A percentile compares a stretch with the other conserved stretches of the same genome.
Evolutionary conservation across 1,140 invertebrate species (phyloP).

Genomic region (Tenebrio molitor): DNA sequence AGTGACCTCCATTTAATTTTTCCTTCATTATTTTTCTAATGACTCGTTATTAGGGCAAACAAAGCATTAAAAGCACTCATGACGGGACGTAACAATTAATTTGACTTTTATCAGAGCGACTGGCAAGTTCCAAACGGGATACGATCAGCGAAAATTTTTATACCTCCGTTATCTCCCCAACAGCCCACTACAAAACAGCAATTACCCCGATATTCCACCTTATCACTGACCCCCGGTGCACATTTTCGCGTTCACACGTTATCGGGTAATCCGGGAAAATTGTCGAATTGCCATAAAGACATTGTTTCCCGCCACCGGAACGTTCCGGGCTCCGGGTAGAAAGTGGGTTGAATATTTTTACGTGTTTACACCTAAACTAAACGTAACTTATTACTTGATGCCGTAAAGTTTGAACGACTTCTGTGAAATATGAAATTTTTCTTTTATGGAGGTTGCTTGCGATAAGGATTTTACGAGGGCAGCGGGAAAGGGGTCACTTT

Average conservation of each 20-base stretch:
- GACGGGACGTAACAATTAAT: too few species aligned
- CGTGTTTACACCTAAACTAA: constrained; percentile 23
- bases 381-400: constrained; percentile 14
- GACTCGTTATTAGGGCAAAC: too few species aligned
- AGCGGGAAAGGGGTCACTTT: constrained; percentile 10
- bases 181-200: not conserved
- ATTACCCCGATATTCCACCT: not conserved
- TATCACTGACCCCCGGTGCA: constrained; percentile 1
- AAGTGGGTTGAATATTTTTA: not conserved
- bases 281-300: not conserved
- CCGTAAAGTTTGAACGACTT: constrained; percentile 18
- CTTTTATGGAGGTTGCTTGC: constrained; percentile 8
- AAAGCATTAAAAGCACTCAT: too few species aligned
- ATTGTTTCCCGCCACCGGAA: not conserved
- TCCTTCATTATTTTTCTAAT: too few species aligned
- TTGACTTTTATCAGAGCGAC: too few species aligned
- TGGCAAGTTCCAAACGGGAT: too few species aligned
- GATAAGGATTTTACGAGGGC: constrained; percentile 27
- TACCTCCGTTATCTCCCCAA: too few species aligned
- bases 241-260: constrained; percentile 5
- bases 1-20: too few species aligned
- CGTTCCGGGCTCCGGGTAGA: not conserved
- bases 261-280: constrained; percentile 1
- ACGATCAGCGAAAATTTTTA: too few species aligned
- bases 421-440: constrained; percentile 27